Base-by-base conservation (phyloP, 2,113 vertebrate genomes). In the Zapus hudsonius region DNA sequence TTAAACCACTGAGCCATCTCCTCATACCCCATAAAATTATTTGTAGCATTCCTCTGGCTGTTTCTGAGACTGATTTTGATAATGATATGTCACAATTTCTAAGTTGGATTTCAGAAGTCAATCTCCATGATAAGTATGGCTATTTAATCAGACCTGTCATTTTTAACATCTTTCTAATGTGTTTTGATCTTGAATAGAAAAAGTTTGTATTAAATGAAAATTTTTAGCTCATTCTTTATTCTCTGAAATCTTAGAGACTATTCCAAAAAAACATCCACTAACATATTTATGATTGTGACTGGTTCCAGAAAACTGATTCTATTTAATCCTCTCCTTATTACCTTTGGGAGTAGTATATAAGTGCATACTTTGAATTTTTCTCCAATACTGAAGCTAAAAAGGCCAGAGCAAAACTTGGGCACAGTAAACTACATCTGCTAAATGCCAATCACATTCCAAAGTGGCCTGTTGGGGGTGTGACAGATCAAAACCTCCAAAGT, bases 251-350 rank as follows among this genome's bases (percentile, higher is more conserved):
- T 92, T 79, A 92, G 88, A 94, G 40, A 55, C 19, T 79, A 20
- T 84, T 91, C 90, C 84, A 90, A 86, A 42, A n/a, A 61, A 84
- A 75, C 90, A 74, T 86, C 85, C 44, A 73, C 72, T 83, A 92
- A 70, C 64, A 86, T 95, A 92, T 95, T 95, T 94, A 95, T 67
- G 76, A 73, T 44, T 84, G 27, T 76, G 64, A 82, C 70, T 80
- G 59, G 92, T 40, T 93, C 47, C n/a, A 92, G 82, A 96, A 95
- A 95, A 91, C 40, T 83, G 52, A 91, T 40, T 92, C 66, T 44
- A 91, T 89, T 94, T 96, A 92, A 96, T 91, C 73, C n/a, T 92
- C 76, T 92, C 44, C 22, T 79, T 93, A 87, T 93, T 94, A 84
- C 70, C 80, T 94, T 89, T 91, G 83, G 79, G 92, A 96, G 78